These are phyloP conservation scores for Cephalopachus bancanus DNA, from an alignment of 2,797 vertebrate species.

Conservation along the genomic window DNA sequence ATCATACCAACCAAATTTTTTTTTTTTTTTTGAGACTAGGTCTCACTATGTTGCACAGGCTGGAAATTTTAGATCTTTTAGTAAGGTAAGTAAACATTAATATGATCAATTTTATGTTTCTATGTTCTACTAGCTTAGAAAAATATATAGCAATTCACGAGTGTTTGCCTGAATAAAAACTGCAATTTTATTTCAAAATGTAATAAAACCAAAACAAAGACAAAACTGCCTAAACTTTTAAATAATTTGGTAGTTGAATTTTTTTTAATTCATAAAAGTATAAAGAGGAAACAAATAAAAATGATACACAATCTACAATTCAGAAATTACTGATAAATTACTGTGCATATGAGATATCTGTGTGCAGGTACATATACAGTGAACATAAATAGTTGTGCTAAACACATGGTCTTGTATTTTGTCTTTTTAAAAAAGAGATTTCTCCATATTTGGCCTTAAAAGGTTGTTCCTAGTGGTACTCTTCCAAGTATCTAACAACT, in stretches of 20 bases:
- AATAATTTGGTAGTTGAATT: neutral
- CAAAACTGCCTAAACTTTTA: neutral
- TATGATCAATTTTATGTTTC: neutral
- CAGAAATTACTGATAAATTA: neutral
- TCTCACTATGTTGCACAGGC: too few relatives aligned
- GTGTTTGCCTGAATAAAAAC: neutral
- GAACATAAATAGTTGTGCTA: neutral
- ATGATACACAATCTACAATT: neutral
- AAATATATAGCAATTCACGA: neutral
- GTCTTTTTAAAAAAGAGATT: neutral
- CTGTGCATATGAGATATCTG: neutral
- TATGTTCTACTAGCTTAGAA: neutral
- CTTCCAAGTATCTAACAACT: neutral
- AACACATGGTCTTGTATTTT: neutral
- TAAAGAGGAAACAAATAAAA: neutral
- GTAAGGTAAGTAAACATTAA: neutral
- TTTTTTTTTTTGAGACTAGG: too few relatives aligned
- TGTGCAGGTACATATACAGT: neutral
- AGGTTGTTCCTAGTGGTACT: neutral
- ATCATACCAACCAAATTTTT: too few relatives aligned
- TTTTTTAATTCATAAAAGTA: neutral
- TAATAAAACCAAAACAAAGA: neutral
- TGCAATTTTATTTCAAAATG: neutral
- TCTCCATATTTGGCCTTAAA: neutral
- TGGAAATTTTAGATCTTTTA: neutral